These are phyloP conservation scores for Sinocyclocheilus anshuiensis DNA, from an alignment of 2,113 vertebrate species.

Conservation along the genomic window DNA sequence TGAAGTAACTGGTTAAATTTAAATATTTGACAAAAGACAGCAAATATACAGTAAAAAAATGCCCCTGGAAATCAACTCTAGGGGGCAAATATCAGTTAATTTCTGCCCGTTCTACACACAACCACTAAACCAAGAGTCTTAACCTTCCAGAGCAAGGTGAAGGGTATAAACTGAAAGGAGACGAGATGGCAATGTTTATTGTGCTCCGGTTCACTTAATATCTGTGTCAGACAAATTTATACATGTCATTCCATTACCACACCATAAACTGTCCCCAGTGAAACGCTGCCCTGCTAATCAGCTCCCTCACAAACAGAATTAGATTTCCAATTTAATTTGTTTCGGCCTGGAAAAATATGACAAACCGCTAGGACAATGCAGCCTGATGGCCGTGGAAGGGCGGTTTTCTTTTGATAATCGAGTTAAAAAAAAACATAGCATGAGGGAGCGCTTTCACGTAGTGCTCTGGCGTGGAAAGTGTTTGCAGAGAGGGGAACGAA, in stretches of 20 bases:
- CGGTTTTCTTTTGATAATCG: conserved; percentile 46
- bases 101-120: not conserved
- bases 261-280: conserved; percentile 55
- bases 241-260: conserved; percentile 58
- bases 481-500: conserved; percentile 48
- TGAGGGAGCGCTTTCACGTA: conserved; percentile 22
- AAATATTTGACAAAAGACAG: not conserved
- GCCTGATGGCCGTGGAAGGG: conserved; percentile 21
- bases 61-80: not conserved
- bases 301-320: conserved; percentile 59
- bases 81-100: not conserved
- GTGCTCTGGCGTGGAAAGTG: conserved; percentile 29
- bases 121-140: not conserved
- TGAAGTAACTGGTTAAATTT: not conserved
- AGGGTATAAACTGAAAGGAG: conserved; percentile 18
- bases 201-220: conserved; percentile 53
- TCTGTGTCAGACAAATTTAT: conserved; percentile 58
- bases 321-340: conserved; percentile 60
- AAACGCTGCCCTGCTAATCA: conserved; percentile 54
- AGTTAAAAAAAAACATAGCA: conserved; percentile 54
- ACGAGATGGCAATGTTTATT: conserved; percentile 26
- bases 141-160: conserved; percentile 31
- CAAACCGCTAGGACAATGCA: conserved; percentile 29
- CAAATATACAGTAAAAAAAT: not conserved
- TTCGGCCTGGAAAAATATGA: conserved; percentile 40